Evolutionary conservation across 2,797 vertebrate species (phyloP), one percentile per base, ranked within the genome.

Genomic region (Microctenopoma lineatum): DNA sequence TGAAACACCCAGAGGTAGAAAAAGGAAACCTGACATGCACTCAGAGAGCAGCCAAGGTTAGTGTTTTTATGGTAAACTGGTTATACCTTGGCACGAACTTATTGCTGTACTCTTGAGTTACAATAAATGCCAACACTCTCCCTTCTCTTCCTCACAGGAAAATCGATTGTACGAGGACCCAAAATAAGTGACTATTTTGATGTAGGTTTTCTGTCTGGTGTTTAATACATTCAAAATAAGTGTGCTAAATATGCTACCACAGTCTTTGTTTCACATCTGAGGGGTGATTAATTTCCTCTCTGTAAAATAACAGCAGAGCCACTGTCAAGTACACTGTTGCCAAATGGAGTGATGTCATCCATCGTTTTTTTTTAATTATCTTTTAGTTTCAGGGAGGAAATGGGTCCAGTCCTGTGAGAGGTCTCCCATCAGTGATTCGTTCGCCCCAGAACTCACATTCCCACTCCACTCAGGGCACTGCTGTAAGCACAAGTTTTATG

Each of bases 131-230:
- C 25, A 57, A 55, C 32, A 42, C 36, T 51, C 9, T 6, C 72
- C 77, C 73, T 67, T 59, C n/a, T 59, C 73, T 75, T 57, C 5
- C n/a, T 36, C 9, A 52, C 87, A 99, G 98, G 97, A 81, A 99
- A 99, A 92, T 95, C 94, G 53, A 94, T 94, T 76, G 95, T 92
- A 80, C 95, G 98, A 91, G 95, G 97, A 93, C 96, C 96, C 92
- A 99, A 99, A 95, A 99, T 99, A 92, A 99, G 98, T 86, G 98
- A 99, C 92, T 99, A 98, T 94, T 99, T 99, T 95, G 98, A 99
- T 92, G 98, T 99, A 93, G 96, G 95, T 94, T 70, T 81, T 29
- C 45, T 58, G 16, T 74, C 39, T 16, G 25, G 42, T 52, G 13
- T 74, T 60, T 46, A 5, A 39, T 41, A 42, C n/a, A 54, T 60